Conservation (phyloP, 2,797 vertebrate genomes). For the Cyclopterus lumpus region DNA sequence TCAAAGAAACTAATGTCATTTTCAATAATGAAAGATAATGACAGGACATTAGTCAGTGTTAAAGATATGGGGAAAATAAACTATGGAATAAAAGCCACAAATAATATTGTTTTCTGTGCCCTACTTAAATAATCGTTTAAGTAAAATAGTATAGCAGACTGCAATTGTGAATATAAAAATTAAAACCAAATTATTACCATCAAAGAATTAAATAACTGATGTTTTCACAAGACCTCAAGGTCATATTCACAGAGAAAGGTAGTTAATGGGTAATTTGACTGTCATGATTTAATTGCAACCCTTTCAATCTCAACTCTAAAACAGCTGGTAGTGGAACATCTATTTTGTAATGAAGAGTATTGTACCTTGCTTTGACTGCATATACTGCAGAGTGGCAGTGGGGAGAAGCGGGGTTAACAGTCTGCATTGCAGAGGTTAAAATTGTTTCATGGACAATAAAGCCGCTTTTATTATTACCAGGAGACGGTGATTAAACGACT, state of each 20-base stretch:
- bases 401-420: slow-evolving; percentile 20
- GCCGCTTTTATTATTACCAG: slow-evolving; percentile 70
- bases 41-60: slow-evolving; percentile 60
- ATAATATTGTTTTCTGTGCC: not conserved
- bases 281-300: slow-evolving; percentile 52
- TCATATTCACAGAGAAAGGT: slow-evolving; percentile 14
- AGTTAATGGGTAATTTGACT: slow-evolving; percentile 43
- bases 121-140: slow-evolving; percentile 17
- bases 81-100: slow-evolving; percentile 9
- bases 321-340: slow-evolving; percentile 32
- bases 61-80: slow-evolving; percentile 52
- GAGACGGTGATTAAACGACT: slow-evolving; percentile 55
- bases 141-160: not conserved
- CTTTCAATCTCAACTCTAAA: slow-evolving; percentile 43
- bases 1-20: slow-evolving; percentile 64
- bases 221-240: slow-evolving; percentile 21
- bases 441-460: slow-evolving; percentile 75
- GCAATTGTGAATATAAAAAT: slow-evolving; percentile 30
- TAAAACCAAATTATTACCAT: slow-evolving; percentile 40
- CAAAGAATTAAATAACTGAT: slow-evolving; percentile 42
- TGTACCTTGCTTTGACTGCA: slow-evolving; percentile 33
- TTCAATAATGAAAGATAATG: slow-evolving; percentile 69
- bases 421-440: slow-evolving; percentile 52
- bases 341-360: slow-evolving; percentile 35
- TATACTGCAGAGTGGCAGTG: slow-evolving; percentile 23